These are phyloP conservation scores for Cerastoderma edule DNA, from an alignment of 2,888 invertebrate genomes.

Conservation along the genomic window DNA sequence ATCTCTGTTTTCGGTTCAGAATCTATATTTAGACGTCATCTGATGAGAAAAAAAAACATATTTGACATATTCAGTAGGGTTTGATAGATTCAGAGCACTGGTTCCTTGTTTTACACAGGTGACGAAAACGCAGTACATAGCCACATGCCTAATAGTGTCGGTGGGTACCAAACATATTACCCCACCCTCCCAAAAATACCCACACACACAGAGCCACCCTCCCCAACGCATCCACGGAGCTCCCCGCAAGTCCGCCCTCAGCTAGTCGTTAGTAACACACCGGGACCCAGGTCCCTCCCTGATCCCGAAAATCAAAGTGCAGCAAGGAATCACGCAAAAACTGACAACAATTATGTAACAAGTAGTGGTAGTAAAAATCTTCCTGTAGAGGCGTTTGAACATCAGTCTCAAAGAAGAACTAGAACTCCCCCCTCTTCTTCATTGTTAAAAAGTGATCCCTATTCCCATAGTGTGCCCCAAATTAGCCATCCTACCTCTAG, in stretches of 20 bases:
- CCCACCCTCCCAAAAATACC: conserved; percentile 53
- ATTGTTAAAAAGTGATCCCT: too few relatives aligned
- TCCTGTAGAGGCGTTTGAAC: too few relatives aligned
- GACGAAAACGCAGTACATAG: conserved; percentile 65
- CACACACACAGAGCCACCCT: conserved; percentile 21
- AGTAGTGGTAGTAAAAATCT: too few relatives aligned
- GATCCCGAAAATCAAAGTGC: not conserved
- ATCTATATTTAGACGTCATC: too few relatives aligned
- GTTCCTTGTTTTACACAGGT: conserved; percentile 65
- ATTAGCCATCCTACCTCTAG: not conserved
- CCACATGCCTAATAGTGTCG: conserved; percentile 56
- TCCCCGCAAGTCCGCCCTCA: conserved; percentile 5
- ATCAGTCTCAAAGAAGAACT: too few relatives aligned
- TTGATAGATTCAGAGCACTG: conserved; percentile 13
- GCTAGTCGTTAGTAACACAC: conserved; percentile 7
- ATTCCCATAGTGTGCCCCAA: not conserved
- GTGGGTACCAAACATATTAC: conserved; percentile 38
- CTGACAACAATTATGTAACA: not conserved
- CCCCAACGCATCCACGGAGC: conserved; percentile 12
- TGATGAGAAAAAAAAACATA: too few relatives aligned
- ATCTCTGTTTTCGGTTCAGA: too few relatives aligned
- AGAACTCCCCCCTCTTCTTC: too few relatives aligned
- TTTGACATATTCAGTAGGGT: too few relatives aligned
- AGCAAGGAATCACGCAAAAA: not conserved
- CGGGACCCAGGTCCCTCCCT: conserved; percentile 17